These are phyloP conservation scores for Platycercus adscitus DNA, from an alignment of 2,113 vertebrate species.

Conservation along the genomic window DNA sequence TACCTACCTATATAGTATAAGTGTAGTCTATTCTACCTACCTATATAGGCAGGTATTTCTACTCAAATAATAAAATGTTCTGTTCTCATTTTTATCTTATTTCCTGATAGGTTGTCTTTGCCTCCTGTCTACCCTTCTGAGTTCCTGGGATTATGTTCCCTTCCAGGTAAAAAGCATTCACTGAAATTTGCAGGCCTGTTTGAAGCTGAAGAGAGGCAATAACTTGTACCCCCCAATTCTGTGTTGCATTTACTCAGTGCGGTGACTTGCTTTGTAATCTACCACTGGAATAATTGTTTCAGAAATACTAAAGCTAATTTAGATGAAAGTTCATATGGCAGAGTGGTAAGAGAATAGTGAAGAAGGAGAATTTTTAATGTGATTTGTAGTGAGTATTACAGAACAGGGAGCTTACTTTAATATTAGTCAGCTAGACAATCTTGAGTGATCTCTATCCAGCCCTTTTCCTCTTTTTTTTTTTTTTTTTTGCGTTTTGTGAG, in stretches of 20 bases:
- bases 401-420: neutral
- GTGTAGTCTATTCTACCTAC: neutral
- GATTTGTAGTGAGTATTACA: neutral
- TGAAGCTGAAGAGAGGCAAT: neutral
- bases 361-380: neutral
- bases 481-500: neutral
- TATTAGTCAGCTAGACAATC: neutral
- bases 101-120: slow-evolving; percentile 80
- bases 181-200: neutral
- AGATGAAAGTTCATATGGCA: neutral
- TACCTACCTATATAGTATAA: neutral
- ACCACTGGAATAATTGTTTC: neutral
- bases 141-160: slow-evolving; percentile 86
- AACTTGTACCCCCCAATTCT: neutral
- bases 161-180: slow-evolving; percentile 80
- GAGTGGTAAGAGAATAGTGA: neutral
- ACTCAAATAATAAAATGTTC: neutral
- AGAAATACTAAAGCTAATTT: neutral
- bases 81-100: neutral
- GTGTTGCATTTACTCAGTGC: neutral
- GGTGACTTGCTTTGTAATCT: neutral
- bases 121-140: slow-evolving; percentile 78
- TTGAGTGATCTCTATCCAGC: neutral
- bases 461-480: neutral
- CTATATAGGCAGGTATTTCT: neutral